Evolutionary conservation across 1,140 invertebrate genomes (phyloP).

Genomic region (Scaptomyza graminum): DNA sequence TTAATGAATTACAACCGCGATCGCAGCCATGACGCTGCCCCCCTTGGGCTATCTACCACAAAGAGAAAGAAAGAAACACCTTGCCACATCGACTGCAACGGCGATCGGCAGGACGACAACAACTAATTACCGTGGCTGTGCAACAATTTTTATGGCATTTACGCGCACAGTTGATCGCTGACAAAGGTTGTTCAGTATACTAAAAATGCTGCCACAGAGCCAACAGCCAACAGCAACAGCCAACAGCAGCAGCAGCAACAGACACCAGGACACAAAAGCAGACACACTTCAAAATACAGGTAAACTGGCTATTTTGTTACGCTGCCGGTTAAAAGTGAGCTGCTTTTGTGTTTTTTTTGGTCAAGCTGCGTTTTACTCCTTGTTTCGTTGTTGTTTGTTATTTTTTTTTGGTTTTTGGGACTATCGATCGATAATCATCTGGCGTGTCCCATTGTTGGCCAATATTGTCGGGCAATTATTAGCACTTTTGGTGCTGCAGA

Average conservation of each 20-base stretch:
- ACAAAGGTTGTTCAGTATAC: constrained; percentile 40
- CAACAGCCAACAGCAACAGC: constrained; percentile 13
- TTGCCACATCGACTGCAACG: constrained; percentile 45
- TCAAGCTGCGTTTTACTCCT: constrained; percentile 28
- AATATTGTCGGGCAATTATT: constrained; percentile 67
- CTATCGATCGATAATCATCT: constrained; percentile 59
- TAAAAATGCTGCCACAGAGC: too few relatives aligned
- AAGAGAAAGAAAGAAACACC: constrained; percentile 56
- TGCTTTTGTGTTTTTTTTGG: constrained; percentile 22
- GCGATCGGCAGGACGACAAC: constrained; percentile 71
- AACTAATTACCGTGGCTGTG: constrained; percentile 78
- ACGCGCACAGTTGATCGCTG: constrained; percentile 75
- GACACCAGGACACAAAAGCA: constrained; percentile 49
- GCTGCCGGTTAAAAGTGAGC: constrained; percentile 53
- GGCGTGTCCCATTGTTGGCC: constrained; percentile 61
- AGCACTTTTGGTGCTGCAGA: constrained; percentile 63
- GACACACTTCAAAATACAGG: constrained; percentile 40
- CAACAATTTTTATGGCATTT: constrained; percentile 82
- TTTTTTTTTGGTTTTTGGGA: not conserved
- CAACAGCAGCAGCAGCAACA: not conserved
- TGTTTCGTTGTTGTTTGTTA: not conserved
- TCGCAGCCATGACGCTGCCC: constrained; percentile 33
- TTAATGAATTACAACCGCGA: constrained; percentile 79
- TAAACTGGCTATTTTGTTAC: constrained; percentile 80
- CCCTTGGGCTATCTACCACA: constrained; percentile 34